Conservation (phyloP, 2,113 vertebrate genomes). For the Anarrhichthys ocellatus region DNA sequence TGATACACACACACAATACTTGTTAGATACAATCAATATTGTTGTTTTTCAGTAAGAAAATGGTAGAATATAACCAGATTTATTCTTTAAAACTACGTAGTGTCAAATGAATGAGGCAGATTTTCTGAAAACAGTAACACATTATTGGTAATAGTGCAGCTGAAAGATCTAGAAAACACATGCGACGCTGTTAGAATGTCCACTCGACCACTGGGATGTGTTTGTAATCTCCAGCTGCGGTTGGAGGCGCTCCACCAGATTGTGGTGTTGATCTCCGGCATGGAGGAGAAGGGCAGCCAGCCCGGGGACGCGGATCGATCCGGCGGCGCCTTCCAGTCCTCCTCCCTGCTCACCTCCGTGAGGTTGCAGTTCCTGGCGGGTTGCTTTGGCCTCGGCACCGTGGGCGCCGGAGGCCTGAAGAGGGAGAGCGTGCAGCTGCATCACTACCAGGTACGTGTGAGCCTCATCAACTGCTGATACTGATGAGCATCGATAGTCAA, state of each 20-base stretch:
- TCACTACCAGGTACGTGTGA: slow-evolving; percentile 91
- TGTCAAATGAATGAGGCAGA: not conserved
- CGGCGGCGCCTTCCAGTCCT: slow-evolving; percentile 88
- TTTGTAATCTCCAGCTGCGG: slow-evolving; percentile 85
- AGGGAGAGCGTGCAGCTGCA: slow-evolving; percentile 94
- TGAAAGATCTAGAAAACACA: not conserved
- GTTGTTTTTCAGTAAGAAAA: not conserved
- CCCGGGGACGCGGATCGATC: slow-evolving; percentile 78
- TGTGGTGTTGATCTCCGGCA: slow-evolving; percentile 93
- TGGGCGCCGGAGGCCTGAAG: slow-evolving; percentile 87
- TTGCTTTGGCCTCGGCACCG: slow-evolving; percentile 94
- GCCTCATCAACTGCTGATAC: not conserved
- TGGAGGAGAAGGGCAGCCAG: slow-evolving; percentile 95
- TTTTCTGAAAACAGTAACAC: not conserved
- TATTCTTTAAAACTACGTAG: not conserved
- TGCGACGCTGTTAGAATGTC: not conserved
- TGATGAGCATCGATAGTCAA: no score
- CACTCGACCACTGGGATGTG: not conserved
- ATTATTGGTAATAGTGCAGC: not conserved
- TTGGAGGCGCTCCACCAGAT: slow-evolving; percentile 98
- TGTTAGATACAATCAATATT: not conserved
- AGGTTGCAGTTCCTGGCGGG: slow-evolving; percentile 96
- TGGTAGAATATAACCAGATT: not conserved
- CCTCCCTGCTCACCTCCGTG: slow-evolving; percentile 94
- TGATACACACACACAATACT: not conserved